A percentile compares a stretch with the other conserved stretches of the same genome.
Evolutionary conservation across 1,140 invertebrate species (phyloP).

Genomic region (Atta colombica): DNA sequence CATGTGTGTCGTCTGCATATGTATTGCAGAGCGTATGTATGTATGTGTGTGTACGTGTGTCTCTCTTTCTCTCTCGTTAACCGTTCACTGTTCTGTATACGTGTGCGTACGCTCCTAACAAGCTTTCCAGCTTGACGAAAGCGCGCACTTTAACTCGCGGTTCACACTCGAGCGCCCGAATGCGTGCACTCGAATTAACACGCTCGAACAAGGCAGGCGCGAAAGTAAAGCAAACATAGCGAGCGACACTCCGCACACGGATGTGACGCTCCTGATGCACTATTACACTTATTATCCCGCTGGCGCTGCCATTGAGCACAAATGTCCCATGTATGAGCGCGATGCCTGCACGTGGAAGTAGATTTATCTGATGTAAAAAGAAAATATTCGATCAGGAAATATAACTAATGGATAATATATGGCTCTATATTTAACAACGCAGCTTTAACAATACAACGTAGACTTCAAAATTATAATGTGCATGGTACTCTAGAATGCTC

Average conservation of each 20-base stretch:
- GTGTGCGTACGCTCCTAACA: conserved; percentile 60
- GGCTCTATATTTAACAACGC: background rate
- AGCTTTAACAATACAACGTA: conserved; percentile 14
- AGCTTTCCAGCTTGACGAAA: conserved; percentile 45
- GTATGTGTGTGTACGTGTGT: conserved; percentile 69
- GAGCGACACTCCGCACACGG: conserved; percentile 27
- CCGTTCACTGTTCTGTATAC: conserved; percentile 53
- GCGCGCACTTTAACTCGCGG: conserved; percentile 57
- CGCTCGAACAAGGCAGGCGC: background rate
- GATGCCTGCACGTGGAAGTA: background rate
- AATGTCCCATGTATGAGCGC: background rate
- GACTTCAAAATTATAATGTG: conserved; percentile 31
- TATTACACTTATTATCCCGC: conserved; percentile 45
- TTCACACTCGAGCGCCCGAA: conserved; percentile 50
- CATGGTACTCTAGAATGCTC: conserved; percentile 53
- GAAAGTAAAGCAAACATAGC: conserved; percentile 38
- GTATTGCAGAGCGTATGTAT: conserved; percentile 70
- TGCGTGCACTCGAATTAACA: conserved; percentile 49
- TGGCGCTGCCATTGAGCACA: conserved; percentile 1
- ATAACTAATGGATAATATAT: background rate
- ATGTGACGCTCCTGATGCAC: conserved; percentile 42
- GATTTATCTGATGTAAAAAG: background rate
- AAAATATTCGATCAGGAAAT: background rate
- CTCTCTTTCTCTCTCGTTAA: conserved; percentile 73
- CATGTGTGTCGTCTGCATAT: conserved; percentile 76